These are phyloP conservation scores for Palythoa heliodiscus DNA, from an alignment of 92 coral and sea anemone species.

Conservation along the genomic window DNA sequence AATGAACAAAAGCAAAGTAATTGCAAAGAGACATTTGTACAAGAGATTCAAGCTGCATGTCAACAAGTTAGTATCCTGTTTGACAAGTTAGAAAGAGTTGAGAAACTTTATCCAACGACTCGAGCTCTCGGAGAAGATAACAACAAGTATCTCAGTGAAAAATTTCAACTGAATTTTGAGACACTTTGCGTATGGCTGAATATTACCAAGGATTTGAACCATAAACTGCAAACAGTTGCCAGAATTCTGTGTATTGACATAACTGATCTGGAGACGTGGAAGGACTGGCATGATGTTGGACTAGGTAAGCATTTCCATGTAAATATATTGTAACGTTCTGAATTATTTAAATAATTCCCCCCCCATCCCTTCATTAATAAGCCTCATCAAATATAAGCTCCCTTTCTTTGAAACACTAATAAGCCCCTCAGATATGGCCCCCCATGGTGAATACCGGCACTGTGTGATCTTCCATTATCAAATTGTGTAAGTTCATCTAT, in stretches of 20 bases:
- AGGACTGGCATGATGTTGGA: constrained; percentile 88
- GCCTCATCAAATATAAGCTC: no score
- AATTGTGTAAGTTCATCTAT: no score
- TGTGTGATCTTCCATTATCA: no score
- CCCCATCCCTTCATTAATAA: no score
- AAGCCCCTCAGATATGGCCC: no score
- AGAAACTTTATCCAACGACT: constrained; percentile 84
- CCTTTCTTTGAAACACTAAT: no score
- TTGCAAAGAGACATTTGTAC: constrained; percentile 11
- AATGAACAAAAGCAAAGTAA: not conserved
- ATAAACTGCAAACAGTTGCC: constrained; percentile 80
- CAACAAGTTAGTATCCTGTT: constrained; percentile 61
- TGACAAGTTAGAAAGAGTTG: constrained; percentile 74
- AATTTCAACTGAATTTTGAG: constrained; percentile 73
- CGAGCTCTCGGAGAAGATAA: constrained; percentile 78
- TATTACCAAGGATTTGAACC: constrained; percentile 78
- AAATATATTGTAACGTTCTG: no score
- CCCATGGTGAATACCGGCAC: no score
- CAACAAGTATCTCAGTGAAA: constrained; percentile 64
- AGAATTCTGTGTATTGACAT: constrained; percentile 83
- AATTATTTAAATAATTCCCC: no score
- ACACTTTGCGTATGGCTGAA: constrained; percentile 87
- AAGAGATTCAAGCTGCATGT: constrained; percentile 64
- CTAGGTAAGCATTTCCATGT: constrained; percentile 57
- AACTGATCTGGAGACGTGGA: constrained; percentile 67